Evolutionary conservation across 2,113 vertebrate species (phyloP), one percentile per base, ranked within the genome.

Genomic region (Larimichthys polyactis): DNA sequence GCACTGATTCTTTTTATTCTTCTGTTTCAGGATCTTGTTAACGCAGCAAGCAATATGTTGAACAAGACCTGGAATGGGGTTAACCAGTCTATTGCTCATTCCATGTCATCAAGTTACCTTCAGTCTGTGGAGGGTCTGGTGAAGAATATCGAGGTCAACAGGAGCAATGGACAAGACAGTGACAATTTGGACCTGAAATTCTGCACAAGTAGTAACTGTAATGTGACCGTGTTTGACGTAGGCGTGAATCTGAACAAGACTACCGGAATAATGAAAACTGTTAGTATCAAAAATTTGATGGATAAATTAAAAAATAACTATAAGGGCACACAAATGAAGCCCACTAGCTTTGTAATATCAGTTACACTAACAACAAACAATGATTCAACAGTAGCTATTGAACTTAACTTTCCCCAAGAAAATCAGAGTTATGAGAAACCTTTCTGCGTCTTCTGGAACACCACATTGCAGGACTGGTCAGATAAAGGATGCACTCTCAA

Each of bases 361-460:
- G 95, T 94, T 57, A 96, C 94, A 0, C 15, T 96, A 9, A 40
- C 75, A 1, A 54, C 75, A 49, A 76, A 0, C 6, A 90, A 1
- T 0, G 2, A 57, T 7, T 24, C 80, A 0, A 5, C 27, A 1
- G 0, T 90, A 9, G 2, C 16, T 0, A 95, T 99, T 76, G 77
- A 17, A 8, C 91, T 99, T 92, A 79, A 59, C 3, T 99, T 99
- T 79, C 79, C 77, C 11, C 11, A 4, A 0, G 4, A 55, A 1
- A 1, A 24, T 0, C 0, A 2, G 4, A 16, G 4, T 0, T 24
- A 12, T 1, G 19, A 0, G 0, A 64, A 87, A 0, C 52, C 24
- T 0, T 0, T 1, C 0, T 99, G 98, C 66, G 97, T 97, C 32
- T 98, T 96, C 89, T 99, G 97, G 98, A 90, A 97, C 83, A 94